Evolutionary conservation across 2,888 invertebrate species (phyloP).

Genomic region (Nipponacmea schrenckii): DNA sequence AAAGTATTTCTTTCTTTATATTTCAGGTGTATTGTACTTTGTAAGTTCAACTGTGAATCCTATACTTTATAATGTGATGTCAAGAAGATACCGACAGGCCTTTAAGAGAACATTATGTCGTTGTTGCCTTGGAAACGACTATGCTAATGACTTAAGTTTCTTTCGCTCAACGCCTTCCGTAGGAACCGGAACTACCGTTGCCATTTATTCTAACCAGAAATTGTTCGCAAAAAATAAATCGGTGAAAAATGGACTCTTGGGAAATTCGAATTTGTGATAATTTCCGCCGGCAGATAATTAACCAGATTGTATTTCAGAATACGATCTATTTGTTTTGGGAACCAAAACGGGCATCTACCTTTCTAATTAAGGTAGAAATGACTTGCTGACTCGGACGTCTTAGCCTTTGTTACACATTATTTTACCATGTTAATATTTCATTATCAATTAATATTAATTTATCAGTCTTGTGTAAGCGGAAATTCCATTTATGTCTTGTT

Average conservation of each 20-base stretch:
- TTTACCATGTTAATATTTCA: too few species aligned
- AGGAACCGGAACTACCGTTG: constrained; percentile 20
- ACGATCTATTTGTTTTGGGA: too few species aligned
- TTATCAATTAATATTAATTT: too few species aligned
- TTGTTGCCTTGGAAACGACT: constrained; percentile 25
- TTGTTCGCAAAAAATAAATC: constrained; percentile 11
- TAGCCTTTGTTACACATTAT: too few species aligned
- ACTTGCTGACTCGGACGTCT: too few species aligned
- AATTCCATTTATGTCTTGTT: too few species aligned
- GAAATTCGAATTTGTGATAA: neutral
- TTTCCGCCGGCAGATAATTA: too few species aligned
- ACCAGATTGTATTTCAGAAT: too few species aligned
- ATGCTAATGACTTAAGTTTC: constrained; percentile 17
- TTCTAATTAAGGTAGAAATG: too few species aligned
- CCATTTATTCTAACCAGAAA: constrained; percentile 19
- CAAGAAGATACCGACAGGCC: constrained; percentile 90
- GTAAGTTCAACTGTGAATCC: constrained; percentile 94
- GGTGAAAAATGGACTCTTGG: neutral
- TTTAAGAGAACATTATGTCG: constrained; percentile 78
- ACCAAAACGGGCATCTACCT: too few species aligned
- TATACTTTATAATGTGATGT: constrained; percentile 92
- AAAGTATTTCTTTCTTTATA: constrained; percentile 11
- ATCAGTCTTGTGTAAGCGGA: too few species aligned
- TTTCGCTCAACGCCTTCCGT: constrained; percentile 15
- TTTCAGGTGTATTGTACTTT: constrained; percentile 85